Evolutionary conservation across 1,140 invertebrate genomes (phyloP).

Genomic region (Paraescarpia echinospica): DNA sequence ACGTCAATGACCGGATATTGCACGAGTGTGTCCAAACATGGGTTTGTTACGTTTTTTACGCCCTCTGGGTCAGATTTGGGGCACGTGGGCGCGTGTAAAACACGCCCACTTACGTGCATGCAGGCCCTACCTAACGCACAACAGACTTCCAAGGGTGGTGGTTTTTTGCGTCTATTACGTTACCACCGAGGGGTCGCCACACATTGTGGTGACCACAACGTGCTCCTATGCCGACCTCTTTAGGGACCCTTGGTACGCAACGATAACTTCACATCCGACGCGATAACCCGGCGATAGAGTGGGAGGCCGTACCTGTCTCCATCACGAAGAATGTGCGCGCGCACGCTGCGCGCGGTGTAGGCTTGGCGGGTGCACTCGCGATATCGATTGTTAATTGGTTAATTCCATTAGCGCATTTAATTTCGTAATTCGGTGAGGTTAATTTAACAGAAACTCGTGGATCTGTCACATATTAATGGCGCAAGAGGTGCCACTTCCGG

Average conservation of each 20-base stretch:
- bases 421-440: background rate
- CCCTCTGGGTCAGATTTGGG: background rate
- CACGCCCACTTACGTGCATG: background rate
- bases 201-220: background rate
- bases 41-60: background rate
- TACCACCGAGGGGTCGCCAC: background rate
- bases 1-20: no score
- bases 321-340: background rate
- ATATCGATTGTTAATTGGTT: conserved; percentile 6
- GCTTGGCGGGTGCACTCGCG: background rate
- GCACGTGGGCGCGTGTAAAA: background rate
- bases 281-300: background rate
- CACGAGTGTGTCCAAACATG: no score
- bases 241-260: background rate
- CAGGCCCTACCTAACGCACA: background rate
- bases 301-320: background rate
- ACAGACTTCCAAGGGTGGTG: background rate
- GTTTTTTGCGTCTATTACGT: background rate
- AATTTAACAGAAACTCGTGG: background rate
- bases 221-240: background rate
- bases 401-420: background rate
- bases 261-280: conserved; percentile 3
- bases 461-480: background rate
- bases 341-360: background rate
- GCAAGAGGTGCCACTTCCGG: background rate